Evolutionary conservation across 1,140 invertebrate species (phyloP).

Genomic region (Sinella curviseta): DNA sequence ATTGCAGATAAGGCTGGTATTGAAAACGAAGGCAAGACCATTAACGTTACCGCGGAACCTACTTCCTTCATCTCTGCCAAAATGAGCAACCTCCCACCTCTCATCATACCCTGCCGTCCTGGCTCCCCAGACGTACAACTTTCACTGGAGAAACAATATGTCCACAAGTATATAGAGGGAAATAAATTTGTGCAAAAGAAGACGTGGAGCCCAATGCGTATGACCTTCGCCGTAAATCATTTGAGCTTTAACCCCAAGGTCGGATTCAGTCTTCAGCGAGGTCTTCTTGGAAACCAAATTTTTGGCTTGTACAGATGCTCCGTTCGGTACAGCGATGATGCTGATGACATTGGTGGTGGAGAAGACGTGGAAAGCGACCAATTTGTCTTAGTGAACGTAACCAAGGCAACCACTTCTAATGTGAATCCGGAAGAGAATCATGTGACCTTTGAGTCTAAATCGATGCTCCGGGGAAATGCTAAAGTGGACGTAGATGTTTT

Average conservation of each 20-base stretch:
- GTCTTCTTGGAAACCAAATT: background rate
- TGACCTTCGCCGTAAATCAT: background rate
- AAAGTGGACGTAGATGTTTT: background rate
- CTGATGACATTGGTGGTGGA: background rate
- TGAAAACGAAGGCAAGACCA: background rate
- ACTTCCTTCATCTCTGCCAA: background rate
- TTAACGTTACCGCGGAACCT: background rate
- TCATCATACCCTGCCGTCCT: background rate
- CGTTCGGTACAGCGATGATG: background rate
- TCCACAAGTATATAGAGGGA: background rate
- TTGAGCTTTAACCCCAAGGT: background rate
- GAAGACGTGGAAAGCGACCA: background rate
- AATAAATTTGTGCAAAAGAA: background rate
- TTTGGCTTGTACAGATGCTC: background rate
- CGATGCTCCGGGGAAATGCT: too few relatives aligned
- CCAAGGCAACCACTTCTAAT: too few relatives aligned
- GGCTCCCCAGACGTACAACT: background rate
- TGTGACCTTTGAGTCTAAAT: background rate
- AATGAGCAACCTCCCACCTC: background rate
- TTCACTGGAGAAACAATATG: background rate
- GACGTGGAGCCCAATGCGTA: background rate
- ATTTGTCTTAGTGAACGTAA: background rate
- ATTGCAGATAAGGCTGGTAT: too few relatives aligned
- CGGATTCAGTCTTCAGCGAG: background rate
- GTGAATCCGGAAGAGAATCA: too few relatives aligned